Base-by-base conservation (phyloP, 2,888 invertebrate genomes). In the Parnassius glacialis region DNA sequence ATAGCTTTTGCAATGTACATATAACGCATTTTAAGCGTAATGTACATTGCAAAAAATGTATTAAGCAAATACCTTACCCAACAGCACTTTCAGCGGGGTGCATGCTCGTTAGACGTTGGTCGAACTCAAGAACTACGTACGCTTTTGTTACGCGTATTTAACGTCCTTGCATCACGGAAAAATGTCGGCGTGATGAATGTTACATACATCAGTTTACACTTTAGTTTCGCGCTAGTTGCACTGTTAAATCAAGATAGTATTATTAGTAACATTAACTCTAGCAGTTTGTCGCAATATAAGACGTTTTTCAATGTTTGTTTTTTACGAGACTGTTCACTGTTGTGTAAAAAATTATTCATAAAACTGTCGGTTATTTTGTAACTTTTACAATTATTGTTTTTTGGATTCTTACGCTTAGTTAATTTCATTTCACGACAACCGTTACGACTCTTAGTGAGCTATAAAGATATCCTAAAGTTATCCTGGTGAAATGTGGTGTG, bases 81-180 rank as follows among this genome's bases (percentile, higher is more conserved):
- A 89, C 76, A 70, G 66, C 70, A 78, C 80, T 80, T 82, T 83
- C 80, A 71, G 77, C 76, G 78, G 80, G 51, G 60, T 79, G 80
- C 79, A 80, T 75, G 77, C 78, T 79, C 74, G 76, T 76, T 76
- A 74, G 72, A n/a, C 9, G 20, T 20, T 20, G 16, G 16, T 71
- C 67, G 74, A 67, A 71, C 76, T 75, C 81, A 79, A 80, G 82
- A 48, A 48, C 84, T 81, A 66, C 74, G 75, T 80, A 76, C 77
- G 75, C 75, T 80, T 87, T 80, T 79, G 84, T 83, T 83, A 84
- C 83, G 81, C 77, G 80, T 77, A 76, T 79, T 76, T 80, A 83
- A 84, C 81, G 85, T 85, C 88, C 87, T 89, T 85, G 84, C 69
- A 79, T 76, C 84, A 84, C 81, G 88, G 75, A 70, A 75, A 70